Base-by-base conservation (phyloP, 2,113 vertebrate genomes). In the Laterallus jamaicensis region DNA sequence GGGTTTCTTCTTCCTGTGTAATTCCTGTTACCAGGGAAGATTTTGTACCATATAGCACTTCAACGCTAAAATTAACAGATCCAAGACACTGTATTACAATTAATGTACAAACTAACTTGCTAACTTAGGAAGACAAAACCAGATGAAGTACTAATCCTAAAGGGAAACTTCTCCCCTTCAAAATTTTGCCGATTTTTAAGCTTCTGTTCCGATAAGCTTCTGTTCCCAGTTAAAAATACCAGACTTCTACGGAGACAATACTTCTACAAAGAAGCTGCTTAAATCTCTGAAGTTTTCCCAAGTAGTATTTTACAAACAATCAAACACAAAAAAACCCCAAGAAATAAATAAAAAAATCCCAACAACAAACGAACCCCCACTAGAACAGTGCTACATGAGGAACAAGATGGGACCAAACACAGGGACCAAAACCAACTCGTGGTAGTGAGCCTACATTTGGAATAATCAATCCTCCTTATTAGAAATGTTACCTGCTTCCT, bases 401-500 rank as follows among this genome's bases (percentile, higher is more conserved):
- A 95, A 55, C 31, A 85, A 66, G 50, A 87, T 0, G 39, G 47
- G 59, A 37, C 66, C 69, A 90, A 92, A 78, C 15, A 79, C 0
- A 66, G 17, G 35, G 42, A 15, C 40, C 0, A 8, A 86, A 92
- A 86, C 40, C 44, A 54, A 71, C 44, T 76, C 59, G 18, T 19
- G 42, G 39, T 79, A 75, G 22, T 28, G 44, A 88, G 35, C 35
- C 82, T 75, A 54, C 37, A 50, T 69, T 29, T 63, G 69, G 66
- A 93, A 92, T 62, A 91, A 89, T 66, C 78, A 67, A 84, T 66
- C 66, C 69, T 68, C 77, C 58, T 85, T 76, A 73, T 50, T 88
- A 80, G 69, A 86, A 89, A 63, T 85, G 80, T 54, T 97, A 86
- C 80, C 62, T 81, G 66, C 80, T 90, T 93, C 81, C 81, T 91